Evolutionary conservation across 2,888 invertebrate species (phyloP).

Genomic region (Lasioglossum morio): DNA sequence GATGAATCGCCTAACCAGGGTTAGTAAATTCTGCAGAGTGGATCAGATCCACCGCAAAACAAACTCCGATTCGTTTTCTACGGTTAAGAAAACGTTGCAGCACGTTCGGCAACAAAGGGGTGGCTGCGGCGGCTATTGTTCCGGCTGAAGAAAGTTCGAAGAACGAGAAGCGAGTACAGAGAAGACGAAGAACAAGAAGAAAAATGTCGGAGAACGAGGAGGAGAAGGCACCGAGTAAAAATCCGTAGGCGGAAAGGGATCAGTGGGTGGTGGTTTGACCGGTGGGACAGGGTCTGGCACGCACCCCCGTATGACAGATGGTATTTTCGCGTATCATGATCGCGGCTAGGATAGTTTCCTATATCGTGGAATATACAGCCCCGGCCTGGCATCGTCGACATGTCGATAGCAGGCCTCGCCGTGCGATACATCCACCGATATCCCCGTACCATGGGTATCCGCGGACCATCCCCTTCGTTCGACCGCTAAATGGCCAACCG

Average conservation of each 20-base stretch:
- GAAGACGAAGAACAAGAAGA: background rate
- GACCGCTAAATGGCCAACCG: constrained; percentile 82
- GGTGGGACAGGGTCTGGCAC: constrained; percentile 67
- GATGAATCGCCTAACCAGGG: background rate
- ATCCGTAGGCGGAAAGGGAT: constrained; percentile 35
- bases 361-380: constrained; percentile 77
- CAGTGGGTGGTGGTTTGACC: constrained; percentile 39
- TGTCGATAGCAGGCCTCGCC: constrained; percentile 84
- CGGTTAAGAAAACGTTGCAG: background rate
- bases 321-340: constrained; percentile 83
- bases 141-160: constrained; percentile 8
- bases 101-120: constrained; percentile 24
- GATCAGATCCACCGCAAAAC: background rate
- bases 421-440: constrained; percentile 82
- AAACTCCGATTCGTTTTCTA: constrained; percentile 1
- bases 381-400: constrained; percentile 81
- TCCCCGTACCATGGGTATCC: constrained; percentile 74
- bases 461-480: constrained; percentile 75
- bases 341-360: constrained; percentile 79
- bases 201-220: background rate
- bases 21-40: background rate
- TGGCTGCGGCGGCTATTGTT: constrained; percentile 18
- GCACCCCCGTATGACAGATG: constrained; percentile 81
- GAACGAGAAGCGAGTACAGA: background rate
- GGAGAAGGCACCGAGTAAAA: constrained; percentile 39